phyloP scores from a whole-genome alignment of 2,797 vertebrate genomes.

The Sternotherus odoratus region DNA sequence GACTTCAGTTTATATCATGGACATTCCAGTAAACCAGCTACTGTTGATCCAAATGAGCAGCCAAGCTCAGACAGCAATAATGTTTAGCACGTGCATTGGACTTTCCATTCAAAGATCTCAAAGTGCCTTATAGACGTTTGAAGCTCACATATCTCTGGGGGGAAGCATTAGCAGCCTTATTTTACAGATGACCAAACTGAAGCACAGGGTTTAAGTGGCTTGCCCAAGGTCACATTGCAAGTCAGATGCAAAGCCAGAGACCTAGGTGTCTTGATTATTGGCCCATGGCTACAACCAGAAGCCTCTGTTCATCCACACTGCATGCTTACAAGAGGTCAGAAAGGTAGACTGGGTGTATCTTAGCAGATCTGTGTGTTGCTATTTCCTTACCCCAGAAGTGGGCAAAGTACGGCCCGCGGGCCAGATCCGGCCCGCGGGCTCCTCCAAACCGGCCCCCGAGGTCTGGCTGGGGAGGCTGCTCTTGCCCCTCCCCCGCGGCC shows the following conservation, averaged over 20 bases:
- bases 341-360: background rate
- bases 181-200: background rate
- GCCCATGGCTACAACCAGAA: background rate
- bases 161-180: background rate
- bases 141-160: background rate
- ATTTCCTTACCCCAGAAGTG: background rate
- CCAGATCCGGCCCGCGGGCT: no score
- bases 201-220: background rate
- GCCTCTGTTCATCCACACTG: background rate
- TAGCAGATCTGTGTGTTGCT: background rate
- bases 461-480: no score
- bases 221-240: rapidly evolving
- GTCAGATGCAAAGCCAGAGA: background rate
- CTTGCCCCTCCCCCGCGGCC: no score
- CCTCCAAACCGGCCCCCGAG: no score
- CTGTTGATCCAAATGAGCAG: background rate
- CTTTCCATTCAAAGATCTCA: background rate
- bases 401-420: no score
- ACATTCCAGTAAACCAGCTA: rapidly evolving
- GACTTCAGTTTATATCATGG: rapidly evolving
- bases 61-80: background rate
- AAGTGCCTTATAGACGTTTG: background rate
- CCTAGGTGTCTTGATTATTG: background rate
- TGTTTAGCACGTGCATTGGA: background rate
- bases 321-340: rapidly evolving